Conservation (phyloP, 2,888 invertebrate species). For the Melipona bicolor region DNA sequence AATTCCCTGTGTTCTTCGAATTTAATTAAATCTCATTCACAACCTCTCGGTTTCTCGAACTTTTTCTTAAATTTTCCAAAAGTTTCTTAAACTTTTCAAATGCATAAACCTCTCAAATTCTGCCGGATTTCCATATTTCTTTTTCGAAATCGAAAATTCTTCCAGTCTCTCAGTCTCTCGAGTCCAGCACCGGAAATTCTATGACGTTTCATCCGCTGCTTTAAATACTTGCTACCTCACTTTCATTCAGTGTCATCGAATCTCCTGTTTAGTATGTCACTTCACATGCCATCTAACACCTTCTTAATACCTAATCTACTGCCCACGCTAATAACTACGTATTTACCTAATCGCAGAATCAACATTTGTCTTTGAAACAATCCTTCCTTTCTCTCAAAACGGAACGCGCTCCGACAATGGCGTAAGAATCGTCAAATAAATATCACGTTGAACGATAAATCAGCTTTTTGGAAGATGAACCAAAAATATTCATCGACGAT, state of each 20-base stretch:
- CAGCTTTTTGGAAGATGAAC: neutral
- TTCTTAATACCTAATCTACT: conserved; percentile 1
- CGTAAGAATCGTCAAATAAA: neutral
- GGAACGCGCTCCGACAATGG: neutral
- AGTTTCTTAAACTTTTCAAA: neutral
- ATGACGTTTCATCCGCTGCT: neutral
- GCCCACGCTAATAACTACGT: conserved; percentile 17
- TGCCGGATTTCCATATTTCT: too few relatives aligned
- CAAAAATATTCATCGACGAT: neutral
- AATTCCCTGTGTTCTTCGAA: too few relatives aligned
- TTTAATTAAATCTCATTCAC: too few relatives aligned
- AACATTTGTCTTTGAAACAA: conserved; percentile 11
- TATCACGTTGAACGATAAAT: neutral
- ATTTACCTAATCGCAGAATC: conserved; percentile 17
- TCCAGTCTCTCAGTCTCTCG: neutral
- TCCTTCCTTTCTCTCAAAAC: neutral
- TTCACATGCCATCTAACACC: neutral
- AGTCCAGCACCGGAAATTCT: neutral
- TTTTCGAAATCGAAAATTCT: too few relatives aligned
- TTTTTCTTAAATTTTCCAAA: neutral
- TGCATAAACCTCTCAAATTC: neutral
- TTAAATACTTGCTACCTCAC: neutral
- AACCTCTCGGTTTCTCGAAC: neutral
- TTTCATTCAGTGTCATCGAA: neutral
- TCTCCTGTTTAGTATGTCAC: neutral